Evolutionary conservation across 2,113 vertebrate genomes (phyloP), one percentile per base, ranked within the genome.

Genomic region (Picathartes gymnocephalus): DNA sequence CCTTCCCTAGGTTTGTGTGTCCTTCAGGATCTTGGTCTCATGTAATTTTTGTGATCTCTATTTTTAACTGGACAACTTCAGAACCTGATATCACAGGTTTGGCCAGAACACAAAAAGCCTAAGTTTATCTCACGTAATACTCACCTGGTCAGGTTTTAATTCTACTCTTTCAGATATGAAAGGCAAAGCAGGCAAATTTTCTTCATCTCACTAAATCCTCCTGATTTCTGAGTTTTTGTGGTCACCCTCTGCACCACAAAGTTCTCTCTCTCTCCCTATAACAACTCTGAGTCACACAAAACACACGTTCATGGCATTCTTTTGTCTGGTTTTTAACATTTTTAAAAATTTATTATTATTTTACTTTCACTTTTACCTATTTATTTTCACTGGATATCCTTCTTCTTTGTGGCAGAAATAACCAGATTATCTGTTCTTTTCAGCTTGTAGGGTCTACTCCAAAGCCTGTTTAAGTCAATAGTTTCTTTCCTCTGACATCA

Each of bases 401-500:
- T 39, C 89, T 72, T 48, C 18, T 81, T 70, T 85, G 21, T 82
- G 62, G 13, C 40, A 71, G 27, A 83, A 89, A 82, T 50, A 62
- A 80, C 56, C 51, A 58, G 58, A 80, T 90, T 93, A 95, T 94
- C 81, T 90, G 12, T 51, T 83, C 64, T 92, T 79, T 86, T 95
- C 90, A 96, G 71, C 72, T 83, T 96, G 71, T 86, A 96, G 13
- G 15, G n/a, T 93, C 58, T 73, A 51, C 47, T 90, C 81, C 42
- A 93, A 94, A 95, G 19, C 27, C 33, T 20, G n/a, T 56, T 92
- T 86, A 94, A 92, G 82, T 92, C 85, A 88, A 83, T 54, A 83
- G 85, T 78, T 86, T 93, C 82, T 95, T 96, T 95, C 94, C 79
- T 93, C 51, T 93, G 82, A 90, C 86, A 94, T 96, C 88, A 96